phyloP scores from a whole-genome alignment of 2,113 vertebrate genomes.

The Pampusana beccarii region DNA sequence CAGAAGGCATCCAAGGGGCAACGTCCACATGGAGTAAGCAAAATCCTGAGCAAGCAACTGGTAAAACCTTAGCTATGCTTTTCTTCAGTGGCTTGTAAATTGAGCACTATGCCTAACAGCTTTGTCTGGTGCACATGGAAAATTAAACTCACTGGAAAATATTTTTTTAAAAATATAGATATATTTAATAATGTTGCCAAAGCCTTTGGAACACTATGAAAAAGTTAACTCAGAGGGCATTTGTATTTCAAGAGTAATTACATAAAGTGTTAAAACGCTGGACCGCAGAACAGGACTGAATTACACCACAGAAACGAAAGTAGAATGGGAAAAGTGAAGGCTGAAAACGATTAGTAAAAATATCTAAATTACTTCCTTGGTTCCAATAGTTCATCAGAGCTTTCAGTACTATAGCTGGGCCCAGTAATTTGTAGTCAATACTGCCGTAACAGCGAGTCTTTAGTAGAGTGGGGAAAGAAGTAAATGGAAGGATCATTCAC shows the following conservation, averaged over 20 bases:
- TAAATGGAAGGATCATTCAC: neutral
- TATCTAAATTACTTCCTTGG: neutral
- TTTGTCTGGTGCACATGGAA: neutral
- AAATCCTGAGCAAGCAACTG: neutral
- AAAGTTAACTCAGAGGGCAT: neutral
- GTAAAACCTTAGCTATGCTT: neutral
- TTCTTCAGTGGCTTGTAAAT: neutral
- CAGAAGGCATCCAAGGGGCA: neutral
- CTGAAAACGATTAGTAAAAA: neutral
- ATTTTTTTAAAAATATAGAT: neutral
- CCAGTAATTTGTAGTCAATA: neutral
- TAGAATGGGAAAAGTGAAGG: neutral
- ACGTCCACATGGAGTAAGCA: neutral
- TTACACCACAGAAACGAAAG: neutral
- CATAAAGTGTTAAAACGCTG: neutral
- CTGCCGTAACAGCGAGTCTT: neutral
- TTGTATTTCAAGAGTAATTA: neutral
- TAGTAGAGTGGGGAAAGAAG: neutral
- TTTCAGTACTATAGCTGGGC: neutral
- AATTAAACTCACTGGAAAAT: neutral
- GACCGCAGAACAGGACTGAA: neutral
- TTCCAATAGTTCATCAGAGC: neutral
- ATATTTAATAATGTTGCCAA: neutral
- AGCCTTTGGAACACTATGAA: neutral
- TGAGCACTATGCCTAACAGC: neutral